Conservation (phyloP, 2,113 vertebrate species). For the Emberiza fucata region DNA sequence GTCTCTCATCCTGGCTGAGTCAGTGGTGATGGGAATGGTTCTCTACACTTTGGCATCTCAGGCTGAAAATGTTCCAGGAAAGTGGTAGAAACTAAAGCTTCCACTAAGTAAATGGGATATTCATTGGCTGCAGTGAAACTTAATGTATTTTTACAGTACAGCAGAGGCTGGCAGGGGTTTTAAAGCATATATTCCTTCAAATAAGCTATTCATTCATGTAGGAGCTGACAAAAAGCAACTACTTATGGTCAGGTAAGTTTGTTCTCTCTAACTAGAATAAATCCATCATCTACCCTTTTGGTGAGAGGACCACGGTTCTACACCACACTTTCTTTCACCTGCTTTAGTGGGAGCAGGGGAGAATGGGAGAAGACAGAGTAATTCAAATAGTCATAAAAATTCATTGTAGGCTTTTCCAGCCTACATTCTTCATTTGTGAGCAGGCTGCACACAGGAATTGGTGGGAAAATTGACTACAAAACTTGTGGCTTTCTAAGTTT, state of each 20-base stretch:
- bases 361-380: background rate
- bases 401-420: background rate
- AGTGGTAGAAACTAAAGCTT: background rate
- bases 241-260: background rate
- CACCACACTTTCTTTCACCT: background rate
- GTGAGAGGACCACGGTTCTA: background rate
- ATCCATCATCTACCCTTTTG: background rate
- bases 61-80: background rate
- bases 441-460: background rate
- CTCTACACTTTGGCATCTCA: background rate
- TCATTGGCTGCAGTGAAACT: background rate
- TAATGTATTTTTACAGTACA: background rate
- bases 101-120: background rate
- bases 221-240: background rate
- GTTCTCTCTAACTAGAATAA: background rate
- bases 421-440: background rate
- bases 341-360: background rate
- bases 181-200: background rate
- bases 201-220: background rate
- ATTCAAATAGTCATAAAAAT: background rate
- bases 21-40: background rate
- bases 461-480: background rate
- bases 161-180: background rate
- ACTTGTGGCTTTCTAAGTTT: background rate
- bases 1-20: background rate